Conservation (phyloP, 2,888 invertebrate species). For the Plutella xylostella region DNA sequence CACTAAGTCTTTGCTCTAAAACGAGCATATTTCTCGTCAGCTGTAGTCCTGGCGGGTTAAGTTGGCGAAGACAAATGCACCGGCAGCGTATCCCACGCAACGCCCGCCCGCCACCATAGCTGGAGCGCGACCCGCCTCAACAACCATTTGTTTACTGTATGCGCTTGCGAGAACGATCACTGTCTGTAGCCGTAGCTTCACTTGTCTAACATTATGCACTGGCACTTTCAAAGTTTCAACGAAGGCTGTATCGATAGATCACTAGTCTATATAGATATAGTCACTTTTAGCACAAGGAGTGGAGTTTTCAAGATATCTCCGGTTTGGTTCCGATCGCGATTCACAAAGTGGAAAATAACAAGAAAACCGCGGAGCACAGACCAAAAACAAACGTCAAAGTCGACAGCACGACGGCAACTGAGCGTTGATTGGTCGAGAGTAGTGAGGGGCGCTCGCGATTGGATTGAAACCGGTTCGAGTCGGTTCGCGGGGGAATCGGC, state of each 20-base stretch:
- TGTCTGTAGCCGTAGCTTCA: conserved; percentile 24
- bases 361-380: conserved; percentile 23
- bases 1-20: conserved; percentile 61
- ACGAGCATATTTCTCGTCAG: conserved; percentile 67
- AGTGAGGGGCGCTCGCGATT: conserved; percentile 48
- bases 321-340: conserved; percentile 24
- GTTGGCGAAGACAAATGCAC: conserved; percentile 60
- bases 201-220: conserved; percentile 63
- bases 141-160: conserved; percentile 44
- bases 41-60: conserved; percentile 62
- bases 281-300: neutral
- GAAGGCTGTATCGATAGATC: neutral
- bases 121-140: conserved; percentile 41
- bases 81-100: conserved; percentile 44
- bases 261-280: too few relatives aligned
- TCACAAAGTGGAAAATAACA: conserved; percentile 29
- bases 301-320: conserved; percentile 27
- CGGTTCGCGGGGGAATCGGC: conserved; percentile 53
- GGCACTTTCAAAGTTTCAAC: neutral
- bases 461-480: conserved; percentile 56
- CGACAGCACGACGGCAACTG: conserved; percentile 43
- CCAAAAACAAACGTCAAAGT: conserved; percentile 27
- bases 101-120: conserved; percentile 54
- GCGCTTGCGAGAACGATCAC: too few relatives aligned
- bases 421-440: conserved; percentile 52